These are phyloP conservation scores for Solea senegalensis DNA, from an alignment of 2,113 vertebrate genomes.

Conservation along the genomic window DNA sequence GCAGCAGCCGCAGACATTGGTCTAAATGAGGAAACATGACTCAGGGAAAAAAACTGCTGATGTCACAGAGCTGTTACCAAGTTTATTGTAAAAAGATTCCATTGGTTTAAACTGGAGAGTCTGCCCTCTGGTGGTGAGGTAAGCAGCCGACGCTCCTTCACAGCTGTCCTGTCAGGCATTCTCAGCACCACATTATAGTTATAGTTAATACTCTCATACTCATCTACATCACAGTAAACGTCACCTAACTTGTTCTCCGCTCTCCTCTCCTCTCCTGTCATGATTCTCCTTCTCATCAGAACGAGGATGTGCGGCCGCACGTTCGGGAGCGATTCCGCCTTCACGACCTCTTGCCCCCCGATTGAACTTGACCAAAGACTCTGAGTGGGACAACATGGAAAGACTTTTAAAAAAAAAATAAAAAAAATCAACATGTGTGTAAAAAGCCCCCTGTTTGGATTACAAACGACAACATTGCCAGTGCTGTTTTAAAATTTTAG, in stretches of 20 bases:
- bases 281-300: constrained; percentile 74
- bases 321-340: constrained; percentile 97
- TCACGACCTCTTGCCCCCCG: constrained; percentile 96
- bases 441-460: constrained; percentile 87
- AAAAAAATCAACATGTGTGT: constrained; percentile 59
- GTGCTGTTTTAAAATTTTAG: constrained; percentile 89
- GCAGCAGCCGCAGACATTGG: too few species aligned
- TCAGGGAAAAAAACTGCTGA: too few species aligned
- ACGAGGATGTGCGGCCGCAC: constrained; percentile 97
- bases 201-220: too few species aligned
- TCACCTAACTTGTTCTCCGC: neutral
- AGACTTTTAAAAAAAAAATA: constrained; percentile 54
- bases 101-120: too few species aligned
- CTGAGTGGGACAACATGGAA: constrained; percentile 50
- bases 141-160: too few species aligned
- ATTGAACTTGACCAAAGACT: constrained; percentile 78
- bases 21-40: too few species aligned
- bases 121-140: too few species aligned
- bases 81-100: too few species aligned
- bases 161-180: too few species aligned
- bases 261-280: neutral
- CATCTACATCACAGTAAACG: neutral
- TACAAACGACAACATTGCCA: constrained; percentile 92
- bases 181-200: too few species aligned
- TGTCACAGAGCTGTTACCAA: too few species aligned